Evolutionary conservation across 2,797 vertebrate species (phyloP).

Genomic region (Typhlichthys subterraneus): DNA sequence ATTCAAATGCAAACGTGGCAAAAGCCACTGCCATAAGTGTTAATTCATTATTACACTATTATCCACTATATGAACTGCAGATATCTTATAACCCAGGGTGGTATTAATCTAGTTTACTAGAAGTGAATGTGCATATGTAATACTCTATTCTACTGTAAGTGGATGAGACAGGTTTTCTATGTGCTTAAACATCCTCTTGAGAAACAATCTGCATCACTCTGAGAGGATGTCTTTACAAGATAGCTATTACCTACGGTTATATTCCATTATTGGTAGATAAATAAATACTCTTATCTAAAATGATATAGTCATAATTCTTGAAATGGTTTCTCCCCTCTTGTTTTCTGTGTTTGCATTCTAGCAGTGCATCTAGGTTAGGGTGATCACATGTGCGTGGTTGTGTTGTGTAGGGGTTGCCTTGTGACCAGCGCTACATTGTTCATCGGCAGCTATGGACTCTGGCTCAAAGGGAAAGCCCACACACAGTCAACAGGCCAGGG

Average conservation of each 20-base stretch:
- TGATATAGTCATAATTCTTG: slow-evolving; percentile 21
- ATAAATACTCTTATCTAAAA: too few relatives aligned
- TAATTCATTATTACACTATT: neutral
- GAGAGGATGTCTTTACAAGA: too few relatives aligned
- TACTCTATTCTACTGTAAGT: too few relatives aligned
- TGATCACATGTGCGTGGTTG: slow-evolving; percentile 50
- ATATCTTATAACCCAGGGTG: slow-evolving; percentile 15
- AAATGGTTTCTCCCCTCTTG: slow-evolving; percentile 38
- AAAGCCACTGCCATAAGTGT: too few relatives aligned
- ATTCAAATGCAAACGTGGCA: too few relatives aligned
- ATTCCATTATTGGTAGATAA: too few relatives aligned
- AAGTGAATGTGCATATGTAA: slow-evolving; percentile 37
- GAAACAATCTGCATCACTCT: too few relatives aligned
- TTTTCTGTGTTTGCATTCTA: slow-evolving; percentile 37
- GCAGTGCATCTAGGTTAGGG: slow-evolving; percentile 51
- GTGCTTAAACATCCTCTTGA: too few relatives aligned
- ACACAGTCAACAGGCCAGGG: slow-evolving; percentile 62
- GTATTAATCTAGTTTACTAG: slow-evolving; percentile 54
- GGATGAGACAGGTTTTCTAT: slow-evolving; percentile 7
- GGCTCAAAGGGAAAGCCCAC: slow-evolving; percentile 66
- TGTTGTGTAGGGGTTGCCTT: slow-evolving; percentile 64
- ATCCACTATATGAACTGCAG: neutral
- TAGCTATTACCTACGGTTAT: too few relatives aligned
- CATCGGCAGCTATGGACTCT: slow-evolving; percentile 60
- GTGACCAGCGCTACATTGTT: slow-evolving; percentile 64